Percentiles rank a stretch among this genome's conserved stretches.
Evolutionary conservation across 37 sponge, comb jelly and placozoan genomes (phyloP).

Genomic region (Crambe crambe): DNA sequence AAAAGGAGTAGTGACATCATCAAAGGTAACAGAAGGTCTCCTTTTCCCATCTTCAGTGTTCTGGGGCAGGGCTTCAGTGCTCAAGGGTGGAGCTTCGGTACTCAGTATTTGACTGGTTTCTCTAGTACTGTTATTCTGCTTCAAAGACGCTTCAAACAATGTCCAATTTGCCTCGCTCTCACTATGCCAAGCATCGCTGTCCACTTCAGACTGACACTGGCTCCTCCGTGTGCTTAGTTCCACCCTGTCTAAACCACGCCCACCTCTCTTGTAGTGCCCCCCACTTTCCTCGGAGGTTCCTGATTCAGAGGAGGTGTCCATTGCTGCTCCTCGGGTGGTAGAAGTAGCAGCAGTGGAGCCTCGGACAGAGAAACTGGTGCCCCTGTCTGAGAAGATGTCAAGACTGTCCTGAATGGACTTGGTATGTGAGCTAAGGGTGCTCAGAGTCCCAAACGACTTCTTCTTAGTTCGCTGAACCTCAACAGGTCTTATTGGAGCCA

Average conservation of each 20-base stretch:
- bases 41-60: not conserved
- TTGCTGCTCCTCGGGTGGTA: not conserved
- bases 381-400: constrained; percentile 3
- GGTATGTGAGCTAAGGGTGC: not conserved
- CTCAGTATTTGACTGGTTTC: constrained; percentile 24
- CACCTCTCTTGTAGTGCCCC: not conserved
- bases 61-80: not conserved
- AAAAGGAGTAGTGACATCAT: not conserved
- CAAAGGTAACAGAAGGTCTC: not conserved
- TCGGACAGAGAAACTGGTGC: not conserved
- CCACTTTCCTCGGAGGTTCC: not conserved
- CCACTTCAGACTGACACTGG: not conserved
- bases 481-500: not conserved
- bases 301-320: not conserved
- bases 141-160: constrained; percentile 2
- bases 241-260: not conserved
- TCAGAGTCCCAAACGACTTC: not conserved
- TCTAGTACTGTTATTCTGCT: constrained; percentile 5
- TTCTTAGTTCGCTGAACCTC: not conserved
- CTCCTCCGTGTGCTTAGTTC: not conserved
- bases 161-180: constrained; percentile 67
- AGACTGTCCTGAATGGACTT: not conserved
- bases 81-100: not conserved
- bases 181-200: constrained; percentile 65
- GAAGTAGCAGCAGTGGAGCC: not conserved